phyloP scores from a whole-genome alignment of 2,797 vertebrate genomes.

The Xenopus petersii region DNA sequence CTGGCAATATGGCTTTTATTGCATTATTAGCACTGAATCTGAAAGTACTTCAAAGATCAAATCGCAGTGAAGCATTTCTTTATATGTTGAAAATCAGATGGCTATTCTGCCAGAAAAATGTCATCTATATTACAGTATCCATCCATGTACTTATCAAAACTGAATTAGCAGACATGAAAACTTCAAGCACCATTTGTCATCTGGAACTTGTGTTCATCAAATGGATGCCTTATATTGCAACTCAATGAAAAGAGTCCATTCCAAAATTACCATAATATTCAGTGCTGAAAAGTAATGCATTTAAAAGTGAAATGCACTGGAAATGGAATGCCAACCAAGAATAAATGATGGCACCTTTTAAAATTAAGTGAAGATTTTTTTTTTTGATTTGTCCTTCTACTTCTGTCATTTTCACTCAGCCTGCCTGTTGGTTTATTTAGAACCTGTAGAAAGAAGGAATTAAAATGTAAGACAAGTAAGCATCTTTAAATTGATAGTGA shows the following conservation, averaged over 20 bases:
- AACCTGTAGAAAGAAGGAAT: slow-evolving; percentile 52
- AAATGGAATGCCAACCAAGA: slow-evolving; percentile 74
- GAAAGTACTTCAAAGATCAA: slow-evolving; percentile 68
- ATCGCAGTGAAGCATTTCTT: slow-evolving; percentile 65
- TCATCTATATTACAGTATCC: slow-evolving; percentile 68
- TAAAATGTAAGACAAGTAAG: slow-evolving; percentile 51
- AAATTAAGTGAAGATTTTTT: slow-evolving; percentile 58
- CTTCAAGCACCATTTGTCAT: slow-evolving; percentile 70
- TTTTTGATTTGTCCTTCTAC: slow-evolving; percentile 57
- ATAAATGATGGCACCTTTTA: slow-evolving; percentile 68
- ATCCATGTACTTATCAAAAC: slow-evolving; percentile 74
- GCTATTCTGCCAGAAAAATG: slow-evolving; percentile 65
- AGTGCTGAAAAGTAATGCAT: slow-evolving; percentile 72
- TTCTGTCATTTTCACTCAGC: slow-evolving; percentile 62
- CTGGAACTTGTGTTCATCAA: slow-evolving; percentile 66
- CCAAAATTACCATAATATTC: slow-evolving; percentile 70
- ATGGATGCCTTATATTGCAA: slow-evolving; percentile 58
- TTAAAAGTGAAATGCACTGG: slow-evolving; percentile 71
- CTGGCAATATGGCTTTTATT: slow-evolving; percentile 56
- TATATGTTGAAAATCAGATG: slow-evolving; percentile 64
- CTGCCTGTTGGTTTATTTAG: slow-evolving; percentile 56
- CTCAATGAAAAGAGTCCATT: slow-evolving; percentile 71
- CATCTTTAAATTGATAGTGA: slow-evolving; percentile 20
- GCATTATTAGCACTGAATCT: slow-evolving; percentile 62
- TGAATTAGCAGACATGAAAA: slow-evolving; percentile 70